Evolutionary conservation across 1,140 invertebrate species (phyloP).

Genomic region (Diorhabda sublineata): DNA sequence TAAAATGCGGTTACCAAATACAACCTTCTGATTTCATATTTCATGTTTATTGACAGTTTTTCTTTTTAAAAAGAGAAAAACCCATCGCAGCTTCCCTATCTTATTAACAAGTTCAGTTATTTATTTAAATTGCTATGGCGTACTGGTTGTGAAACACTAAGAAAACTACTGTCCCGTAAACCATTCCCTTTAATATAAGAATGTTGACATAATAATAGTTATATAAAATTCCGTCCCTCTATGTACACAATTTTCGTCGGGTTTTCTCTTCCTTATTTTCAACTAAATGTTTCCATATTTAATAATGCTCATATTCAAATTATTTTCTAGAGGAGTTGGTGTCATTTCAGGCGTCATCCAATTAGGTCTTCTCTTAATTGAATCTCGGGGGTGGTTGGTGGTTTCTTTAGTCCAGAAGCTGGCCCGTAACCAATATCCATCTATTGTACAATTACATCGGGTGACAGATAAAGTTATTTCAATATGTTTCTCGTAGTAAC

Average conservation of each 20-base stretch:
- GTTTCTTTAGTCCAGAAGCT: background rate
- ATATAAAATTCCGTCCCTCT: slow-evolving; percentile 13
- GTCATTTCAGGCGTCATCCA: slow-evolving; percentile 33
- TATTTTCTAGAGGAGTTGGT: slow-evolving; percentile 36
- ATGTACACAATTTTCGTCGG: background rate
- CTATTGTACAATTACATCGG: too few relatives aligned
- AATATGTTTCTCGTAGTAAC: too few relatives aligned
- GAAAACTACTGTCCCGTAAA: background rate
- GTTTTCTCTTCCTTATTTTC: slow-evolving; percentile 4
- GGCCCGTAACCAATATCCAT: background rate
- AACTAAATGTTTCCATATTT: slow-evolving; percentile 40
- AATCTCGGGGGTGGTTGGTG: slow-evolving; percentile 24
- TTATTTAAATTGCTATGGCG: too few relatives aligned
- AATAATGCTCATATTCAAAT: slow-evolving; percentile 46
- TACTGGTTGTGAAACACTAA: too few relatives aligned
- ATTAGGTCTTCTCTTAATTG: slow-evolving; percentile 42
- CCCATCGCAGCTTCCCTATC: too few relatives aligned
- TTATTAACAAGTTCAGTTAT: too few relatives aligned
- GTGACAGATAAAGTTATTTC: too few relatives aligned
- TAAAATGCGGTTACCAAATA: too few relatives aligned
- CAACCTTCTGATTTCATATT: too few relatives aligned
- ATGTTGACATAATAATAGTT: slow-evolving; percentile 6
- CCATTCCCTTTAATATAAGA: background rate
- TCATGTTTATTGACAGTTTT: too few relatives aligned
- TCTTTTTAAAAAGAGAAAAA: too few relatives aligned